Evolutionary conservation across 1,140 invertebrate species (phyloP).

Genomic region (Saxidomus purpurata): DNA sequence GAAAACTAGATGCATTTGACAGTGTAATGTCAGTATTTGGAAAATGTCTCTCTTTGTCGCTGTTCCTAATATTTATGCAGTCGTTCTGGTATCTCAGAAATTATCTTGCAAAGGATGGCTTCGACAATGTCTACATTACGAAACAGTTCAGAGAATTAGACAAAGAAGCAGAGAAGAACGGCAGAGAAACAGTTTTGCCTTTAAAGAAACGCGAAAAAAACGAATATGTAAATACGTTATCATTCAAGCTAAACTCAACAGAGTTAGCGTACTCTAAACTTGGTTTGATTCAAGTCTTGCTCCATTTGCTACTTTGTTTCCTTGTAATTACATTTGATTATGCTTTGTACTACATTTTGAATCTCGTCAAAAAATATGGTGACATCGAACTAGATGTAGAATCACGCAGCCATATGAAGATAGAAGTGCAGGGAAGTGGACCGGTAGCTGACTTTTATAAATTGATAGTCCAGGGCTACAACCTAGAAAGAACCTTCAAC

Average conservation of each 20-base stretch:
- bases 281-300: constrained; percentile 62
- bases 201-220: constrained; percentile 61
- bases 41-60: constrained; percentile 42
- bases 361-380: constrained; percentile 54
- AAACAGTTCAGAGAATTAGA: constrained; percentile 52
- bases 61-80: constrained; percentile 55
- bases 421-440: constrained; percentile 55
- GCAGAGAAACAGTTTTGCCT: constrained; percentile 46
- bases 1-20: constrained; percentile 18
- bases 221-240: constrained; percentile 47
- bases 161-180: constrained; percentile 1
- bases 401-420: constrained; percentile 10
- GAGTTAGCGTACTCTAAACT: constrained; percentile 50
- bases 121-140: constrained; percentile 68
- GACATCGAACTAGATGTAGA: constrained; percentile 49
- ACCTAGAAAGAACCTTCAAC: constrained; percentile 31
- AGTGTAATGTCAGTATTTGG: background rate
- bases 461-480: constrained; percentile 43
- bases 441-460: constrained; percentile 64
- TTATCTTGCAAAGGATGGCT: constrained; percentile 62
- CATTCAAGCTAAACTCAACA: constrained; percentile 1
- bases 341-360: constrained; percentile 58
- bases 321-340: constrained; percentile 63
- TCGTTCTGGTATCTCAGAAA: constrained; percentile 57
- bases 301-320: constrained; percentile 57